Evolutionary conservation across 2,888 invertebrate species (phyloP).

Genomic region (Prenolepis imparis): DNA sequence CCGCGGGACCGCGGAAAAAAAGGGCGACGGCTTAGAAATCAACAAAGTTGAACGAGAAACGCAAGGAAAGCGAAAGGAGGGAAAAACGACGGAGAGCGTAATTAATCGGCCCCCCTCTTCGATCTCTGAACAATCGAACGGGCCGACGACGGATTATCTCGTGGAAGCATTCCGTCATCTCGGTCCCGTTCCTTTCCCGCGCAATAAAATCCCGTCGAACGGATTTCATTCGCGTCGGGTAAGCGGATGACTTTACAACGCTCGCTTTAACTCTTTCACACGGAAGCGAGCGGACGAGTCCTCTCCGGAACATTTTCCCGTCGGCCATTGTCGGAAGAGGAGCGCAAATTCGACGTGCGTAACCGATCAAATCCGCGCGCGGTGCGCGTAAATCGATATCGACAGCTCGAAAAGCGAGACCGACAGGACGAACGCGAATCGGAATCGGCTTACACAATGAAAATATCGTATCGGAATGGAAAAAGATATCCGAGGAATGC

Average conservation of each 20-base stretch:
- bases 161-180: slow-evolving; percentile 58
- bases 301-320: slow-evolving; percentile 39
- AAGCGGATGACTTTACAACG: slow-evolving; percentile 64
- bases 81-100: slow-evolving; percentile 29
- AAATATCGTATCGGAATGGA: slow-evolving; percentile 26
- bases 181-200: slow-evolving; percentile 40
- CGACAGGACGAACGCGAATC: slow-evolving; percentile 30
- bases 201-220: slow-evolving; percentile 54
- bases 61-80: not conserved
- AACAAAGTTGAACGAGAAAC: slow-evolving; percentile 7
- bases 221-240: slow-evolving; percentile 59
- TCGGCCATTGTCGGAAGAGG: slow-evolving; percentile 47
- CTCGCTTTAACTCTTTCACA: slow-evolving; percentile 58
- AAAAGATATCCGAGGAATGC: slow-evolving; percentile 29
- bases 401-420: slow-evolving; percentile 48
- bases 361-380: slow-evolving; percentile 47
- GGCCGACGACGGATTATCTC: slow-evolving; percentile 53
- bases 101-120: slow-evolving; percentile 48
- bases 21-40: slow-evolving; percentile 15
- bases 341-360: slow-evolving; percentile 47
- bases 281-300: not conserved
- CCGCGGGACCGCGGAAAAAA: not conserved
- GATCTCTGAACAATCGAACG: slow-evolving; percentile 50
- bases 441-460: slow-evolving; percentile 48
- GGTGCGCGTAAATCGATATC: slow-evolving; percentile 49